Conservation (phyloP, 2,797 vertebrate genomes). For the Mus caroli region DNA sequence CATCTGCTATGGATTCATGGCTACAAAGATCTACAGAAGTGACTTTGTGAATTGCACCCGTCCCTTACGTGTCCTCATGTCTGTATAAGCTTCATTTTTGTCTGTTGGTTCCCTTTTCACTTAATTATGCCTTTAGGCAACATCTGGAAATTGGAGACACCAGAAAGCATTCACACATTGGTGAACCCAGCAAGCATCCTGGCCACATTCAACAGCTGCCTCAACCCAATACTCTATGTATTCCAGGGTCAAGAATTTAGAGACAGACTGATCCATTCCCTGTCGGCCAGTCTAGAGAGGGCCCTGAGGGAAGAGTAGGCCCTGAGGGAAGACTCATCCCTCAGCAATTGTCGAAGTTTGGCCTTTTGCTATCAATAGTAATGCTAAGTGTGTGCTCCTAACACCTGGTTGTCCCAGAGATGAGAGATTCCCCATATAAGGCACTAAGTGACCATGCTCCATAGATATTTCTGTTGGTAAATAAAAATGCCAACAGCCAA, state of each 20-base stretch:
- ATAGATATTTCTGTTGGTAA: too few species aligned
- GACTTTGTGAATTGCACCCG: conserved; percentile 65
- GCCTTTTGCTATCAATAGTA: too few species aligned
- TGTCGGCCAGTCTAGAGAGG: conserved; percentile 88
- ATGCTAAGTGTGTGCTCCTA: too few species aligned
- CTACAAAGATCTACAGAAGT: conserved; percentile 55
- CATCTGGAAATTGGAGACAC: conserved; percentile 81
- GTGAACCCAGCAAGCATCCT: conserved; percentile 80
- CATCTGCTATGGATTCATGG: conserved; percentile 79
- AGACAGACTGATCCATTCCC: conserved; percentile 89
- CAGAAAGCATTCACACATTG: conserved; percentile 74
- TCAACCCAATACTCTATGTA: conserved; percentile 88
- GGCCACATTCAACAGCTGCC: conserved; percentile 89
- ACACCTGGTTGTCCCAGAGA: too few species aligned
- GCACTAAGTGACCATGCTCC: too few species aligned
- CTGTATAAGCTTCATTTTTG: conserved; percentile 92
- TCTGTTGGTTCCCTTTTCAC: conserved; percentile 96
- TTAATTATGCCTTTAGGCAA: conserved; percentile 91
- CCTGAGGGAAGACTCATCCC: conserved; percentile 88
- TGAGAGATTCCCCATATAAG: too few species aligned
- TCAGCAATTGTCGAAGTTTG: conserved; percentile 31
- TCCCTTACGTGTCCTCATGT: conserved; percentile 88
- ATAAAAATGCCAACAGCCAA: too few species aligned
- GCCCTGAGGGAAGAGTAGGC: conserved; percentile 69
- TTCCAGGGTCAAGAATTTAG: conserved; percentile 85